phyloP scores from a whole-genome alignment of 2,797 vertebrate species.

The Sarcoramphus papa region DNA sequence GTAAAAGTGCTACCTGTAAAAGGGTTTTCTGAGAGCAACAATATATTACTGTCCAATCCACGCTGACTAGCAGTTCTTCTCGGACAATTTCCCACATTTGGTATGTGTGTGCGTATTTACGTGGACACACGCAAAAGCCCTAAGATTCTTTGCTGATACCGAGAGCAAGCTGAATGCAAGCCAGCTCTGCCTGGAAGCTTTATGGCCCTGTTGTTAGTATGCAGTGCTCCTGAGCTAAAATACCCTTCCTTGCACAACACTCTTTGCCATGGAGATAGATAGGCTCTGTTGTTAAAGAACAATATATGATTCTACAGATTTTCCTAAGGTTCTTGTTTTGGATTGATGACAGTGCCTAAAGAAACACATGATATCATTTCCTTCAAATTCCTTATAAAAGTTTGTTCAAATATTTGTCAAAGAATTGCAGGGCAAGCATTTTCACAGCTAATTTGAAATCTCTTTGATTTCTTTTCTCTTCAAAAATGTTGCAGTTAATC shows the following conservation, averaged over 20 bases:
- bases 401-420: slow-evolving; percentile 26
- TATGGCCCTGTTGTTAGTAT: neutral
- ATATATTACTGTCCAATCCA: neutral
- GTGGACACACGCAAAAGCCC: neutral
- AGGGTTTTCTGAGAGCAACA: neutral
- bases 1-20: neutral
- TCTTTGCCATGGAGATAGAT: neutral
- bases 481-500: slow-evolving; percentile 1
- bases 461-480: slow-evolving; percentile 6
- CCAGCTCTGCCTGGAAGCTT: neutral
- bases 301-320: neutral
- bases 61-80: neutral
- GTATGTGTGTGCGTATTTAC: fast-evolving
- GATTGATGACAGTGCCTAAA: neutral
- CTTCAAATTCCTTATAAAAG: neutral
- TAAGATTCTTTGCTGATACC: neutral
- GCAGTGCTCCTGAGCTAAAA: neutral
- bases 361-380: slow-evolving; percentile 6
- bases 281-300: neutral
- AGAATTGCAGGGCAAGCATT: neutral
- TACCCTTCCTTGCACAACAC: neutral
- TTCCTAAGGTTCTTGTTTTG: neutral
- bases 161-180: neutral
- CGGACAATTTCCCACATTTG: neutral
- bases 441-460: slow-evolving; percentile 35